phyloP scores from a whole-genome alignment of 1,140 invertebrate genomes.

The Radopholus similis region DNA sequence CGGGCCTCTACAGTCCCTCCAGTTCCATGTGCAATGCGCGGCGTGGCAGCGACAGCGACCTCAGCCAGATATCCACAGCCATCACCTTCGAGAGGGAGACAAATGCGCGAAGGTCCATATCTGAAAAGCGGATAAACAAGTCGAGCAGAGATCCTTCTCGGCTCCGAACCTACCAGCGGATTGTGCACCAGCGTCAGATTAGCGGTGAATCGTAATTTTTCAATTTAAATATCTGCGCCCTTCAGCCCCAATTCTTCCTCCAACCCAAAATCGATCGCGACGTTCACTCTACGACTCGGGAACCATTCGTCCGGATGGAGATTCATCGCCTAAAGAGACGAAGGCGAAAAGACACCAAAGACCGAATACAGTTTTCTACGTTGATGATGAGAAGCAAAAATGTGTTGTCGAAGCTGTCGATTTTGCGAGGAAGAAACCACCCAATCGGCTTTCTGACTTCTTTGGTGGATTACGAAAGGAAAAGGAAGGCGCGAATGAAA shows the following conservation, averaged over 20 bases:
- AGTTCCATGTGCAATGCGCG: neutral
- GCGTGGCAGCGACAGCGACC: conserved; percentile 7
- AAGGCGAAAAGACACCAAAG: neutral
- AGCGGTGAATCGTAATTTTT: conserved; percentile 29
- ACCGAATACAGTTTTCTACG: conserved; percentile 15
- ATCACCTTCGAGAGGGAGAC: conserved; percentile 27
- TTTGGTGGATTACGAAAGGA: too few relatives aligned
- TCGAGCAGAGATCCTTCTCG: conserved; percentile 24
- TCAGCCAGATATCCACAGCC: neutral
- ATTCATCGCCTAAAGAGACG: neutral
- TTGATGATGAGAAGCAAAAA: too few relatives aligned
- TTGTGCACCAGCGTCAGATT: conserved; percentile 34
- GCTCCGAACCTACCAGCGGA: conserved; percentile 32
- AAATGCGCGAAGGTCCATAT: conserved; percentile 24
- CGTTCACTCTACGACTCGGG: conserved; percentile 5
- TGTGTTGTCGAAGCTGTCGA: too few relatives aligned
- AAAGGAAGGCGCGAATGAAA: too few relatives aligned
- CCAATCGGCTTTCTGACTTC: too few relatives aligned
- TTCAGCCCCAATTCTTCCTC: conserved; percentile 4
- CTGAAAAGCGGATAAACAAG: conserved; percentile 30
- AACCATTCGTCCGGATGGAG: neutral
- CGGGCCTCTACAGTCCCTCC: neutral
- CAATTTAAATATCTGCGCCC: neutral
- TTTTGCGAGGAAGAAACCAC: too few relatives aligned
- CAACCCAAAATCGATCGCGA: conserved; percentile 1